Evolutionary conservation across 2,888 invertebrate species (phyloP).

Genomic region (Rhyacophila evoluta): DNA sequence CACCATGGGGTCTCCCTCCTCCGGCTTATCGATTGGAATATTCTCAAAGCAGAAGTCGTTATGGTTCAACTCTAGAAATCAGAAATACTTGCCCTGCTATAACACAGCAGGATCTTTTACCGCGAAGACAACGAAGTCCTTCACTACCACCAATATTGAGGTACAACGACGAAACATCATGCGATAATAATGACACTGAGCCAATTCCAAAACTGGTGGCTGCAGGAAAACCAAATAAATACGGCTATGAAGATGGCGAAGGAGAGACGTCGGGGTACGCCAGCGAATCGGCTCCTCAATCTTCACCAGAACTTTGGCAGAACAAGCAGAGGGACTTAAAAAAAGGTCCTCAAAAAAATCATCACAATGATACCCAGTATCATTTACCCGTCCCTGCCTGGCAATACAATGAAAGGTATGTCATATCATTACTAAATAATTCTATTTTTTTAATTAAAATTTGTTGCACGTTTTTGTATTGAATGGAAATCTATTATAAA

Average conservation of each 20-base stretch:
- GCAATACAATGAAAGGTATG: slow-evolving; percentile 39
- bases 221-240: slow-evolving; percentile 44
- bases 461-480: too few relatives aligned
- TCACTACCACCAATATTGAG: slow-evolving; percentile 76
- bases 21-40: slow-evolving; percentile 66
- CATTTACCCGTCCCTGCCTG: slow-evolving; percentile 39
- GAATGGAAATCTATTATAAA: too few relatives aligned
- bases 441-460: too few relatives aligned
- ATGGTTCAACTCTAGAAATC: slow-evolving; percentile 66
- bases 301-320: slow-evolving; percentile 66
- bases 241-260: slow-evolving; percentile 69
- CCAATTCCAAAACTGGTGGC: background rate
- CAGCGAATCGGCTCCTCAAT: slow-evolving; percentile 78
- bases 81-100: slow-evolving; percentile 64
- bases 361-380: background rate
- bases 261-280: slow-evolving; percentile 88
- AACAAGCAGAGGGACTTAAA: slow-evolving; percentile 52
- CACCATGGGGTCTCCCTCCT: slow-evolving; percentile 79
- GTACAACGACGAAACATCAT: slow-evolving; percentile 57
- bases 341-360: background rate
- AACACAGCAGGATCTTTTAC: slow-evolving; percentile 62
- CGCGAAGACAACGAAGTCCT: slow-evolving; percentile 72
- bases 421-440: too few relatives aligned
- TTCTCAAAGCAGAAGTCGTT: slow-evolving; percentile 66
- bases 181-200: slow-evolving; percentile 39